phyloP scores from a whole-genome alignment of 2,888 invertebrate species.

The Hirtodrosophila alboralis region DNA sequence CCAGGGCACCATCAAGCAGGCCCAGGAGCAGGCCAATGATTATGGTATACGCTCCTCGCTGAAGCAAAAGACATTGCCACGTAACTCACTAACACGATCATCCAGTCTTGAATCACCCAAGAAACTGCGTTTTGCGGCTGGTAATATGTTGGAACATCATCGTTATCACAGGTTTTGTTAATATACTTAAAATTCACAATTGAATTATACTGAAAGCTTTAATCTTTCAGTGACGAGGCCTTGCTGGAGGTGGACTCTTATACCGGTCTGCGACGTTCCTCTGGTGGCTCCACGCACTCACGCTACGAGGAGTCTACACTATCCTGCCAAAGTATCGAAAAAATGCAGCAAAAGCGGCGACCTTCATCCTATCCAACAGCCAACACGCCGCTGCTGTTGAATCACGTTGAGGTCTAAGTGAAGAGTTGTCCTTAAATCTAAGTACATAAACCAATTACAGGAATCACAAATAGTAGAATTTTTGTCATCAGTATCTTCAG shows the following conservation, averaged over 20 bases:
- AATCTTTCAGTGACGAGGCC: conserved; percentile 81
- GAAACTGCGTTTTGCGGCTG: conserved; percentile 91
- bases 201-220: not conserved
- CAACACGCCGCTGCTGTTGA: conserved; percentile 82
- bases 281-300: conserved; percentile 81
- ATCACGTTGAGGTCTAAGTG: conserved; percentile 80
- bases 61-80: conserved; percentile 88
- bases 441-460: conserved; percentile 45
- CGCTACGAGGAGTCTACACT: conserved; percentile 82
- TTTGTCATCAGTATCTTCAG: conserved; percentile 43
- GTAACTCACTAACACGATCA: conserved; percentile 87
- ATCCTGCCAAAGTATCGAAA: conserved; percentile 82
- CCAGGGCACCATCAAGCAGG: conserved; percentile 82
- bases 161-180: conserved; percentile 82
- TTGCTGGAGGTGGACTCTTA: conserved; percentile 83
- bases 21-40: conserved; percentile 63
- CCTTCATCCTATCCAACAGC: conserved; percentile 81
- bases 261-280: conserved; percentile 80
- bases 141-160: conserved; percentile 86
- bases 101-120: conserved; percentile 94
- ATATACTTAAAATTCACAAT: no score
- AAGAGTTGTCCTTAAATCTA: conserved; percentile 5
- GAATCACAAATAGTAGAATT: conserved; percentile 44
- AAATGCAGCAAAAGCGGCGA: conserved; percentile 70
- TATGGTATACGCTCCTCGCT: conserved; percentile 87